A percentile compares a stretch with the other conserved stretches of the same genome.
phyloP scores from a whole-genome alignment of 1,140 invertebrate species.

The Calosoma granatense region DNA sequence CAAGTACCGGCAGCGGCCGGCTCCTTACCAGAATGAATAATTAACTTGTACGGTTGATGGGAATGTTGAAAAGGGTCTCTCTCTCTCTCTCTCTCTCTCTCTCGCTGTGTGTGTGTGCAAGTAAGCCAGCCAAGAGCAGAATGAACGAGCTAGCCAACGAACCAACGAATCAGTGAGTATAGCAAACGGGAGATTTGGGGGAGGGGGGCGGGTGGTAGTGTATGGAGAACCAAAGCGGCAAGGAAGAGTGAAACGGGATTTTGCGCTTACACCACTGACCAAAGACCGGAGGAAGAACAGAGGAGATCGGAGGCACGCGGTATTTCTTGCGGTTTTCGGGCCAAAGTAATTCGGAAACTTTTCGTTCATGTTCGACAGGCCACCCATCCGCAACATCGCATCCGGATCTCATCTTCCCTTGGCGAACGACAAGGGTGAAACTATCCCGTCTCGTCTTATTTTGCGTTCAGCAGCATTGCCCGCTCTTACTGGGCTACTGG shows the following conservation, averaged over 20 bases:
- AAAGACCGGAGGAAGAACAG: neutral
- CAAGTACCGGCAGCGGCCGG: neutral
- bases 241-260: neutral
- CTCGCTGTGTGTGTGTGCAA: too few relatives aligned
- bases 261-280: neutral
- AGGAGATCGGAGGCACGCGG: neutral
- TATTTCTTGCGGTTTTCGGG: neutral
- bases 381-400: neutral
- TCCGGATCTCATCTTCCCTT: neutral
- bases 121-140: too few relatives aligned
- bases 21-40: conserved; percentile 5
- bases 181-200: too few relatives aligned
- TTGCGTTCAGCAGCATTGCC: too few relatives aligned
- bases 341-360: conserved; percentile 1
- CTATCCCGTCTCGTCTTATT: too few relatives aligned
- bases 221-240: neutral
- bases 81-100: too few relatives aligned
- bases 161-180: too few relatives aligned
- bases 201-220: too few relatives aligned
- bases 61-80: neutral
- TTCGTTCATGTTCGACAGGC: neutral
- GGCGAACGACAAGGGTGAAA: neutral
- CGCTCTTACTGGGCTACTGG: neutral
- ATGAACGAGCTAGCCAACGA: too few relatives aligned
- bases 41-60: neutral